These are phyloP conservation scores for Leontopithecus rosalia DNA, from an alignment of 2,797 vertebrate genomes.

Conservation along the genomic window DNA sequence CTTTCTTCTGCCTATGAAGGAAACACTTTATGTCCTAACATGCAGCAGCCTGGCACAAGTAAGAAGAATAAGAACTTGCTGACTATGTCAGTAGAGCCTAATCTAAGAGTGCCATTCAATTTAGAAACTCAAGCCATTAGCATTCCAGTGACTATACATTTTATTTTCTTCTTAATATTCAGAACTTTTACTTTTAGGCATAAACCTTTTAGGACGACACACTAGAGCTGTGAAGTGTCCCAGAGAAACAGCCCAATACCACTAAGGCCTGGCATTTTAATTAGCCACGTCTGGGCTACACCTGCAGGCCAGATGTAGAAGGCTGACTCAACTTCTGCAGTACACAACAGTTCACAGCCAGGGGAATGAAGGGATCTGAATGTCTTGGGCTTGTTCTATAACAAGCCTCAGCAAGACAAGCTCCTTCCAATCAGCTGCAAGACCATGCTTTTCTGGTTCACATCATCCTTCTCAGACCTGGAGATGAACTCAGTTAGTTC, in stretches of 20 bases:
- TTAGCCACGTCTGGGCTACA: neutral
- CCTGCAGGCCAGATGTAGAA: neutral
- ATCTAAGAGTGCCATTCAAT: neutral
- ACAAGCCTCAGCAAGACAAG: neutral
- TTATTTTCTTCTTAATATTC: conserved; percentile 60
- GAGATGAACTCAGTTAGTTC: neutral
- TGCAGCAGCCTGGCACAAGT: neutral
- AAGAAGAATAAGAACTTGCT: conserved; percentile 7
- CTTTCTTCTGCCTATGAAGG: conserved; percentile 52
- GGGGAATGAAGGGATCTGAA: neutral
- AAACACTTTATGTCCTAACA: conserved; percentile 46
- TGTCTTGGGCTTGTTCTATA: neutral
- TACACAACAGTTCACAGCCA: neutral
- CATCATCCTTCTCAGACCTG: neutral
- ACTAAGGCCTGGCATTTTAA: neutral
- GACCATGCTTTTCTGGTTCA: neutral
- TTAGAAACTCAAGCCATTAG: conserved; percentile 40
- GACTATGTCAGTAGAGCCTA: neutral
- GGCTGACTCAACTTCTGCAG: neutral
- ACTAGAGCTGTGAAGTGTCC: neutral
- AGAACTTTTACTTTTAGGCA: conserved; percentile 4
- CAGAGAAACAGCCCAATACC: neutral
- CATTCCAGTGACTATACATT: neutral
- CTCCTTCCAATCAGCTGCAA: neutral
- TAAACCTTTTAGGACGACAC: neutral